Base-by-base conservation (phyloP, 2,797 vertebrate genomes). In the Fundulus diaphanus region DNA sequence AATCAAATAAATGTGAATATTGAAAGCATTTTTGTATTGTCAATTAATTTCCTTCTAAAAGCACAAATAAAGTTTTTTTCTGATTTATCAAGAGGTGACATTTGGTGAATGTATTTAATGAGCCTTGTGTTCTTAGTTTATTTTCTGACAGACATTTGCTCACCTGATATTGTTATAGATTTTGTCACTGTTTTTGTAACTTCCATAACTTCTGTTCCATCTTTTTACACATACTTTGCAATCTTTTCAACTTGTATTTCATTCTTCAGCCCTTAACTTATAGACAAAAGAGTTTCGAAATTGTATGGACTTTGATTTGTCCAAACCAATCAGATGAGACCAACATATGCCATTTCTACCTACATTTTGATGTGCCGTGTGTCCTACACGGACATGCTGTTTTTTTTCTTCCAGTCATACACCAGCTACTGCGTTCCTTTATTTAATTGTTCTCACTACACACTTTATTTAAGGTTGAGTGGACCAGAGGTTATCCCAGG, bases 1-100 rank as follows among this genome's bases (percentile, higher is more conserved):
- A 88, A 89, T 90, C 5, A 49, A 90, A 93, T 91, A 90, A 87
- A 91, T 86, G 84, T 70, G 66, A 91, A 85, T 90, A 92, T 92
- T 89, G 87, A 92, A 82, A 83, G 82, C 85, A 76, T 57, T 91
- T n/a, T 92, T 80, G 91, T 88, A 84, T 88, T 11, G 4, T 48
- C 46, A 3, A 48, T 48, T 7, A 7, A 46, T 12, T 31, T 57
- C 29, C 15, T 57, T 59, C 18, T 29, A 59, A 59, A 31, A 27
- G n/a, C 27, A 56, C n/a, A 56, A 56, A 56, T 56, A 15, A 56
- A 56, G 12, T 29, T 29, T 56, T 56, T 16, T 56, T 1, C 16
- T 20, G 52, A 56, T 56, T 33, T 59, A 16, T 33, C 56, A 59
- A 33, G 29, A 59, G 56, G 7, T 31, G 29, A 7, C 2, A 1